phyloP scores from a whole-genome alignment of 2,888 invertebrate genomes.

The Heliconius charithonia region DNA sequence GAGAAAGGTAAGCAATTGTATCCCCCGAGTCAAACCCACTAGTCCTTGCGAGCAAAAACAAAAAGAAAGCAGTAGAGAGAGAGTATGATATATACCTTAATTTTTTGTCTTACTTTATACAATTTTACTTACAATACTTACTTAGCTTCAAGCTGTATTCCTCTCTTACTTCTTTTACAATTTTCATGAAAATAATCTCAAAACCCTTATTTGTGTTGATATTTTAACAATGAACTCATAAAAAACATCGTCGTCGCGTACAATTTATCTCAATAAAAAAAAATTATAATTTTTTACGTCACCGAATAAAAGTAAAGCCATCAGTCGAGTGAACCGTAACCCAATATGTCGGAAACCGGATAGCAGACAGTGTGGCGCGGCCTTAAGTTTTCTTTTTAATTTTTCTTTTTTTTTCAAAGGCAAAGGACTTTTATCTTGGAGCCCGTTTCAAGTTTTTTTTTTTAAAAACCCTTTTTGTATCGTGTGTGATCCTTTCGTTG shows the following conservation, averaged over 20 bases:
- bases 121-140: no score
- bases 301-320: conserved; percentile 69
- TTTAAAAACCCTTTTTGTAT: conserved; percentile 62
- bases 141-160: no score
- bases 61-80: no score
- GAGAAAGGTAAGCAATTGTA: no score
- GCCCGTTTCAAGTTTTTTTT: conserved; percentile 58
- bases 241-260: conserved; percentile 55
- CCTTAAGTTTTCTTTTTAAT: conserved; percentile 74
- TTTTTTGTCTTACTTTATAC: no score
- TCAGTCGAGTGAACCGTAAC: conserved; percentile 71
- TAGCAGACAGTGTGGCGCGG: conserved; percentile 84
- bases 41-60: no score
- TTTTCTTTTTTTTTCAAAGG: conserved; percentile 68
- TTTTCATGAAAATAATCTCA: conserved; percentile 1
- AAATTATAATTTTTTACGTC: conserved; percentile 68
- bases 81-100: no score
- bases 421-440: conserved; percentile 71
- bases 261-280: conserved; percentile 74
- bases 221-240: conserved; percentile 46
- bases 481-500: conserved; percentile 73
- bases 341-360: conserved; percentile 80
- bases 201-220: conserved; percentile 13
- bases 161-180: background rate
- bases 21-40: no score